Conservation (phyloP, 2,888 invertebrate genomes). For the Amphiduros pacificus region DNA sequence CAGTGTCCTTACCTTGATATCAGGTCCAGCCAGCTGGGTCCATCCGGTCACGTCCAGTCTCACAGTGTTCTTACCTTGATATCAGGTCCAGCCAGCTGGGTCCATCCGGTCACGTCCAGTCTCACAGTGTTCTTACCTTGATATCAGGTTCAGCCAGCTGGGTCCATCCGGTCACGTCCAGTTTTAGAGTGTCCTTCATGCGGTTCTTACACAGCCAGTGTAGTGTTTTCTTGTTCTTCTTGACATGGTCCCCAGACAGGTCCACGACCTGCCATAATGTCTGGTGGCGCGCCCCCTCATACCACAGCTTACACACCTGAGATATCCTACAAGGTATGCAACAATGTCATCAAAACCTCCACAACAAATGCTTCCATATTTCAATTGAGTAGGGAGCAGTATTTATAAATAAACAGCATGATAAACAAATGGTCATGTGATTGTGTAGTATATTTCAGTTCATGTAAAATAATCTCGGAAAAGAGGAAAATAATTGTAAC, state of each 20-base stretch:
- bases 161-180: neutral
- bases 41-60: neutral
- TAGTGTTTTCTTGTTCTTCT: neutral
- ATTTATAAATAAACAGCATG: no score
- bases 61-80: neutral
- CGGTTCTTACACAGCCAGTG: slow-evolving; percentile 2
- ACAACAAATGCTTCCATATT: no score
- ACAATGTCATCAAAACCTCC: no score
- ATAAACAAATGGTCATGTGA: no score
- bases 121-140: neutral
- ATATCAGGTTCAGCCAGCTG: neutral
- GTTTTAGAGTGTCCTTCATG: neutral
- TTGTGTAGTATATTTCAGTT: no score
- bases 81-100: neutral
- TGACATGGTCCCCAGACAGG: neutral
- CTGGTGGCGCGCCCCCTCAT: neutral
- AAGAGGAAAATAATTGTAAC: no score
- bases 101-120: neutral
- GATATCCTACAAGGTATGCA: neutral
- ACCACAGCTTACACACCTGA: neutral
- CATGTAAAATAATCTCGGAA: no score
- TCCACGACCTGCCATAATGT: neutral
- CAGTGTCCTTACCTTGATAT: neutral
- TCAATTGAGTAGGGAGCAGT: no score
- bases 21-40: neutral